phyloP scores from a whole-genome alignment of 1,140 invertebrate species.

The Leptinotarsa lineolata region DNA sequence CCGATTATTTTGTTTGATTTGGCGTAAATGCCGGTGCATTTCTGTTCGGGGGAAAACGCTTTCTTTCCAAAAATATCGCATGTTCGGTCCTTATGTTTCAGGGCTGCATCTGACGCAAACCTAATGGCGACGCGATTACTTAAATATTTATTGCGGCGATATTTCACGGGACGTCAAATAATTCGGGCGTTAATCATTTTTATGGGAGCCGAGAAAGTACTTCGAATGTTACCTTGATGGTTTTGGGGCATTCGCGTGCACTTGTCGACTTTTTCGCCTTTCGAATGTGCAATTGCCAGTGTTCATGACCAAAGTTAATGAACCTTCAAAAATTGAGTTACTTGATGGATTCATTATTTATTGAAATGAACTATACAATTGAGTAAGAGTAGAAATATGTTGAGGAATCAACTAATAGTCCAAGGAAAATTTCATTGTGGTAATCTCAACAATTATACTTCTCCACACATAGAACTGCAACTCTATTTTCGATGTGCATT shows the following conservation, averaged over 20 bases:
- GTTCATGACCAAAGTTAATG: not conserved
- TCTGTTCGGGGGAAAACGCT: not conserved
- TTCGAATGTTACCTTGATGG: conserved; percentile 19
- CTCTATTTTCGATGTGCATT: no score
- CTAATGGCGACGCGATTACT: conserved; percentile 28
- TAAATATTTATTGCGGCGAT: conserved; percentile 25
- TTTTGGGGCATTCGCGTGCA: conserved; percentile 5
- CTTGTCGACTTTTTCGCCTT: not conserved
- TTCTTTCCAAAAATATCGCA: conserved; percentile 18
- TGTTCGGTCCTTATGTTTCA: conserved; percentile 12
- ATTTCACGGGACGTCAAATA: conserved; percentile 27
- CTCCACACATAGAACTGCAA: no score
- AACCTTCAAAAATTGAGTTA: not conserved
- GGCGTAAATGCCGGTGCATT: conserved; percentile 18
- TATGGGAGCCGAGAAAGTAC: conserved; percentile 23
- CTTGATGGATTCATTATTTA: no score
- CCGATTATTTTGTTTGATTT: conserved; percentile 31
- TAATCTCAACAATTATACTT: no score
- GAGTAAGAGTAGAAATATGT: no score
- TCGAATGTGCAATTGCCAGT: not conserved
- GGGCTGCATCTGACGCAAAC: conserved; percentile 12
- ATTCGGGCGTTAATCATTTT: conserved; percentile 29
- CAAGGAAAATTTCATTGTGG: no score
- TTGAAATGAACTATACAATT: no score
- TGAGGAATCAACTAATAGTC: no score